Evolutionary conservation across 2,888 invertebrate genomes (phyloP), one percentile per base, ranked within the genome.

Genomic region (Encarsia formosa): DNA sequence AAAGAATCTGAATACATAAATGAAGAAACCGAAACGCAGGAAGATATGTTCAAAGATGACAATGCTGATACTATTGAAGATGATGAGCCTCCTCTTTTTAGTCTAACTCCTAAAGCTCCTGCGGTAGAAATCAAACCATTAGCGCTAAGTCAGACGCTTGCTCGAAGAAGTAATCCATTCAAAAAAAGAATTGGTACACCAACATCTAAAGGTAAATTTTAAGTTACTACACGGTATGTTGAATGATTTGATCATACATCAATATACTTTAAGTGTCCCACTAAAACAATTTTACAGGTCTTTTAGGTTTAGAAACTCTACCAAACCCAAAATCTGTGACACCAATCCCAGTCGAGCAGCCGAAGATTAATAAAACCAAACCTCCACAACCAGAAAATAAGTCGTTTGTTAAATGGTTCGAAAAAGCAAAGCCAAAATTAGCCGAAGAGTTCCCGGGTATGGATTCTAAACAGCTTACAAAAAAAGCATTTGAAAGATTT

Each of bases 331-430:
- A 47, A 52, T 48, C 43, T 38, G 38, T 52, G 32, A 20, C 42
- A 19, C 23, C 51, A 13, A 13, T 39, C 8, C 13, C 45, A 5
- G 23, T 43, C 4, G 42, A 45, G 19, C 19, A 41, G 29, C 50
- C 49, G 26, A 50, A 66, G 43, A 67, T 69, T 31, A 68, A 70
- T 38, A 71, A 71, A 37, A 43, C 62, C 9, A 61, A 69, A 66
- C 43, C 42, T 4, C 43, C 71, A 24, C 63, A 63, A 31, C 76
- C 75, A n/a, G 79, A 80, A 66, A n/a, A n/a, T n/a, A n/a, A n/a
- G n/a, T 75, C 78, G 4, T 85, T 84, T 63, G 71, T 80, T 19
- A 76, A 77, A 26, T 86, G 85, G 85, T 83, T 79, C 58, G 73
- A 77, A 1, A 77, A 79, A 52, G 81, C 83, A 64, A 83, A 81